Evolutionary conservation across 2,797 vertebrate species (phyloP).

Genomic region (Ctenochaetus hawaiiensis): DNA sequence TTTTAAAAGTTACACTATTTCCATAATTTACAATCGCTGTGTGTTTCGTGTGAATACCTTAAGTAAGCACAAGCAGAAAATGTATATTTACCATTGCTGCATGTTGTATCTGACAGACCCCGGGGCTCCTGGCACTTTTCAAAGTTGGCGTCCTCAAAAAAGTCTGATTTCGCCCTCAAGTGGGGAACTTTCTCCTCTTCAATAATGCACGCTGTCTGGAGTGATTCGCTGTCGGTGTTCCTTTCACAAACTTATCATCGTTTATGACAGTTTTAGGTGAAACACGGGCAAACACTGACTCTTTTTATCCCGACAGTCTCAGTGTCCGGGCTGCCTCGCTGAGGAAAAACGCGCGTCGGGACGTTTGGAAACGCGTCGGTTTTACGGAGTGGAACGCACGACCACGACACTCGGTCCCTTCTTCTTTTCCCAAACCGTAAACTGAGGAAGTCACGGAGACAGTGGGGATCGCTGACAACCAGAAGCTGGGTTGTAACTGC

Average conservation of each 20-base stretch:
- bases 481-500: constrained; percentile 68
- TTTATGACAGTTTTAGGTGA: constrained; percentile 45
- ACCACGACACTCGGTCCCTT: constrained; percentile 63
- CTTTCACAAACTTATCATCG: constrained; percentile 55
- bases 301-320: constrained; percentile 21
- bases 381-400: constrained; percentile 57
- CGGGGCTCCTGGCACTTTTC: constrained; percentile 78
- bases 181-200: constrained; percentile 86
- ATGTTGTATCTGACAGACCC: constrained; percentile 84
- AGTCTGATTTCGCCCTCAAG: constrained; percentile 89
- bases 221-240: constrained; percentile 57
- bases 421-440: constrained; percentile 48
- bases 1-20: constrained; percentile 17
- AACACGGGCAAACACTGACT: constrained; percentile 30
- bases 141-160: constrained; percentile 81
- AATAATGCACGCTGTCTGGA: constrained; percentile 51
- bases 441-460: constrained; percentile 55
- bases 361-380: constrained; percentile 72
- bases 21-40: background rate
- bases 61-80: constrained; percentile 36
- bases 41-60: constrained; percentile 1
- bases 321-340: constrained; percentile 38
- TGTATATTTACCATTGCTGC: constrained; percentile 87
- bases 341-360: constrained; percentile 67
- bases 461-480: constrained; percentile 63